These are phyloP conservation scores for Diorhabda carinulata DNA, from an alignment of 1,140 invertebrate genomes.

Conservation along the genomic window DNA sequence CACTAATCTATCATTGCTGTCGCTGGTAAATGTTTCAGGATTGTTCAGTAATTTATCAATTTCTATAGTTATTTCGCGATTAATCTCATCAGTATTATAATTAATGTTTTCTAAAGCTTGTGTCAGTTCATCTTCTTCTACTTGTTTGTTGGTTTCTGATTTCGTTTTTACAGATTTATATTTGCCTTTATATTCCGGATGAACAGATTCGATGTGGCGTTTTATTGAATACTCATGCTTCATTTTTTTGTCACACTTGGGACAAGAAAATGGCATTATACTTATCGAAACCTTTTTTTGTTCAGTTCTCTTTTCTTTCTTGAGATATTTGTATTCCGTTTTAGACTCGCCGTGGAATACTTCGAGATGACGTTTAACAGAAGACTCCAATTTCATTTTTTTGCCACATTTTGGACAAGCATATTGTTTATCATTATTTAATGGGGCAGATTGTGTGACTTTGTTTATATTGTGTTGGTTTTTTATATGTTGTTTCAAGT, in stretches of 20 bases:
- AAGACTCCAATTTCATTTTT: slow-evolving; percentile 41
- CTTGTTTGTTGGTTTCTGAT: neutral
- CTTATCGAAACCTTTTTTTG: neutral
- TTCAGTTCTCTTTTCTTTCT: neutral
- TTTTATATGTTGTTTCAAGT: slow-evolving; percentile 29
- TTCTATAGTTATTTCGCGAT: slow-evolving; percentile 28
- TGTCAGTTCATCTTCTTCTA: slow-evolving; percentile 26
- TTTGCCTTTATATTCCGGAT: neutral
- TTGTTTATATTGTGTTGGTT: slow-evolving; percentile 19
- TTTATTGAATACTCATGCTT: neutral
- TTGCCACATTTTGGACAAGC: slow-evolving; percentile 40
- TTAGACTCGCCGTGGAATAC: slow-evolving; percentile 36
- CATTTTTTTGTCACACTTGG: slow-evolving; percentile 17
- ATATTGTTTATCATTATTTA: slow-evolving; percentile 14
- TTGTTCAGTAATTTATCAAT: slow-evolving; percentile 24
- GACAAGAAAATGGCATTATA: slow-evolving; percentile 28
- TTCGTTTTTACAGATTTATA: neutral
- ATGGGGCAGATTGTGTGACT: neutral
- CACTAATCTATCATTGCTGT: slow-evolving; percentile 21
- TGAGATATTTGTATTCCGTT: neutral
- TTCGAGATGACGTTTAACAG: slow-evolving; percentile 41
- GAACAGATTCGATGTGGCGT: neutral
- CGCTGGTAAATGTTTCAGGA: slow-evolving; percentile 26
- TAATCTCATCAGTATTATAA: slow-evolving; percentile 25
- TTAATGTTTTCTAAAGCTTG: slow-evolving; percentile 29